Base-by-base conservation (phyloP, 2,113 vertebrate genomes). In the Struthio camelus region DNA sequence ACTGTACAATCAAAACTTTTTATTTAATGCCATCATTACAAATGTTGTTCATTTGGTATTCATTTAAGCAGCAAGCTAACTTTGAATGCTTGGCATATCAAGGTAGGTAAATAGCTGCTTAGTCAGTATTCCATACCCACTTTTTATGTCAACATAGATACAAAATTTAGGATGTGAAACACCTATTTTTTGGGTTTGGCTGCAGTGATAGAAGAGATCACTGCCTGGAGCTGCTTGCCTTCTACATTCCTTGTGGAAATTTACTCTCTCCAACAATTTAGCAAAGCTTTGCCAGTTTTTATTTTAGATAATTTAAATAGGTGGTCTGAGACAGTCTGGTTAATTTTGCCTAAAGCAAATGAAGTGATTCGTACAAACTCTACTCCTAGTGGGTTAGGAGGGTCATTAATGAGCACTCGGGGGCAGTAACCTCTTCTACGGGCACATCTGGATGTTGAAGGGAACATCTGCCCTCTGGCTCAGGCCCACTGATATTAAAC, bases 391-490 rank as follows among this genome's bases (percentile, higher is more conserved):
- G 50, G 46, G 64, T 1, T 54, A 50, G 51, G 13, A 70, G 65
- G 72, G 89, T 81, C 83, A 78, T 5, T 50, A 6, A 20, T 3
- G 72, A 80, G 83, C 76, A 40, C 36, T 36, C 2, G 7, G 59
- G 88, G 90, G 76, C 50, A 85, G 44, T 14, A 30, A 42, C 71
- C 76, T 53, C 88, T 73, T 78, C 76, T 86, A 19, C 30, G 6
- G 32, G 30, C 82, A 92, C 93, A 95, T 80, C 86, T 93, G 96
- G 83, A 50, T 44, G 64, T 36, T 12, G 72, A 5, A 66, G 76
- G 53, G 64, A 88, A 17, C 94, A 93, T 86, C 90, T 95, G 88
- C 59, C 83, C 64, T 27, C 76, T 8, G 1, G 16, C 65, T 19
- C 61, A 67, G 69, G 19, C 76, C 90, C 69, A 0, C 22, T 93